Evolutionary conservation across 2,888 invertebrate species (phyloP).

Genomic region (Hyles lineata): DNA sequence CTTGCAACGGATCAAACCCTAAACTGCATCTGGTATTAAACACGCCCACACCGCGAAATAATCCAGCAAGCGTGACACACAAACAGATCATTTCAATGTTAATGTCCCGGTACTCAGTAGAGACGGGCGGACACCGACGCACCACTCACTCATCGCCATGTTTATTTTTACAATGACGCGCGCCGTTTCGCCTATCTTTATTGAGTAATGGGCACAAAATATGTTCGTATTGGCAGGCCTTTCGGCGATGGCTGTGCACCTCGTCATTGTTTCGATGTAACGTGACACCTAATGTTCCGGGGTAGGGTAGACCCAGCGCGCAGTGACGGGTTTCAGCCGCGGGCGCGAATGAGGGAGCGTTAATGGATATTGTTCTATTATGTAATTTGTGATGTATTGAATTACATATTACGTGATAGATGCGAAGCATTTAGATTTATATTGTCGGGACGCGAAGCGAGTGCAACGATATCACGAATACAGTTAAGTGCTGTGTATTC

Average conservation of each 20-base stretch:
- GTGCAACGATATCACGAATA: too few relatives aligned
- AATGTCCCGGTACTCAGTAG: background rate
- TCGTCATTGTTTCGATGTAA: conserved; percentile 27
- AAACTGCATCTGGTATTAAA: background rate
- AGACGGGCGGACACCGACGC: conserved; percentile 32
- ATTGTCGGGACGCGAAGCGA: too few relatives aligned
- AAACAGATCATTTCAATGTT: conserved; percentile 25
- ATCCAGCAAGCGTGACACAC: conserved; percentile 9
- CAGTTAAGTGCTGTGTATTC: too few relatives aligned
- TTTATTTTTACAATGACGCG: conserved; percentile 58
- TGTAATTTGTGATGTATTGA: background rate
- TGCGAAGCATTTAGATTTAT: background rate
- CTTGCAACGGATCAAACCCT: background rate
- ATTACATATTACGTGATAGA: background rate
- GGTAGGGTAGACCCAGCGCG: background rate
- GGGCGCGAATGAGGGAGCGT: background rate
- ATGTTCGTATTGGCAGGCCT: conserved; percentile 51
- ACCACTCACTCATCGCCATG: conserved; percentile 48
- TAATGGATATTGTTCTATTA: background rate
- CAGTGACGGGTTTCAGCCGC: conserved; percentile 10
- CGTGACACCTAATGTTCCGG: conserved; percentile 17
- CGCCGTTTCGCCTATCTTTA: conserved; percentile 44
- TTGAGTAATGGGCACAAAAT: conserved; percentile 54
- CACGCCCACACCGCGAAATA: background rate
- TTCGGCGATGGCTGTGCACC: conserved; percentile 6